These are phyloP conservation scores for Charina bottae DNA, from an alignment of 2,113 vertebrate species.

Conservation along the genomic window DNA sequence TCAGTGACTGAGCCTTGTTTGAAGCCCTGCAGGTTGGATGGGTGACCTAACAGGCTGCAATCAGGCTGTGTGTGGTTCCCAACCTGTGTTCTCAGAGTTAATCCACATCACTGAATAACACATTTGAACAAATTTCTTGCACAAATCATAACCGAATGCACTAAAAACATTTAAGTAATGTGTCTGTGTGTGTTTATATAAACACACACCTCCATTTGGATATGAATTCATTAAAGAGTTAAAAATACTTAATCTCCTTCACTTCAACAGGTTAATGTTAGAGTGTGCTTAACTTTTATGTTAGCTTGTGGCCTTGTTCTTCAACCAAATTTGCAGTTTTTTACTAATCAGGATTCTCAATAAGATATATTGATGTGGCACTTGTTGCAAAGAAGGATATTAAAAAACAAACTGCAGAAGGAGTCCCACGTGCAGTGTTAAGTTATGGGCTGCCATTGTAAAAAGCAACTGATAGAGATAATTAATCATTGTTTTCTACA, in stretches of 20 bases:
- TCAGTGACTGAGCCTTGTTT: not conserved
- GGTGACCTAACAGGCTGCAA: not conserved
- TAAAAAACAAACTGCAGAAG: not conserved
- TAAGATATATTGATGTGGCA: not conserved
- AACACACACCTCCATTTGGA: not conserved
- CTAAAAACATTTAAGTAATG: not conserved
- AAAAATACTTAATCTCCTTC: not conserved
- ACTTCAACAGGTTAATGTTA: not conserved
- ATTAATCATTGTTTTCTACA: constrained; percentile 37
- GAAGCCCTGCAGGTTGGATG: not conserved
- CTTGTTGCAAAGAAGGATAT: not conserved
- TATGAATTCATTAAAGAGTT: not conserved
- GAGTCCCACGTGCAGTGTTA: not conserved
- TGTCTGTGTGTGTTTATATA: not conserved
- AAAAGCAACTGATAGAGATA: constrained; percentile 1
- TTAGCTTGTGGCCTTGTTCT: not conserved
- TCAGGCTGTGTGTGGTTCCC: not conserved
- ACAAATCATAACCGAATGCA: not conserved
- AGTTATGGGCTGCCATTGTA: not conserved
- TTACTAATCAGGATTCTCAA: constrained; percentile 18
- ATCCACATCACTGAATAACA: not conserved
- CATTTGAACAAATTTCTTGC: fast-evolving
- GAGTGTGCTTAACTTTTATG: not conserved
- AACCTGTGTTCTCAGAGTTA: constrained; percentile 5
- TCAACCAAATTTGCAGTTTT: not conserved